phyloP scores from a whole-genome alignment of 1,140 invertebrate genomes.

The Megalonaias nervosa region DNA sequence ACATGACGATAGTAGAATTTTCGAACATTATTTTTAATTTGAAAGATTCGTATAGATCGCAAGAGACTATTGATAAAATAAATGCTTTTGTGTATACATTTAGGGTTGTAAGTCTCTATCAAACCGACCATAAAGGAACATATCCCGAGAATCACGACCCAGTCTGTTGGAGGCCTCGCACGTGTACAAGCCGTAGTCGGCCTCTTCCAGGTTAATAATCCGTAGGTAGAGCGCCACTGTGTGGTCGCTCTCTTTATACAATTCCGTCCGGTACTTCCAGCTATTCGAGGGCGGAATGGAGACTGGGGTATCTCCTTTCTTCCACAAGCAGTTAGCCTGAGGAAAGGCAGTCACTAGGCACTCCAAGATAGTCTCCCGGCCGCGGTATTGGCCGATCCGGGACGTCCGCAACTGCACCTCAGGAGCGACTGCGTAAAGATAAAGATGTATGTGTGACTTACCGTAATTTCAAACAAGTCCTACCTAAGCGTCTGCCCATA shows the following conservation, averaged over 20 bases:
- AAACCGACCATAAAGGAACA: constrained; percentile 87
- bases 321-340: constrained; percentile 89
- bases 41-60: too few relatives aligned
- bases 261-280: constrained; percentile 82
- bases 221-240: constrained; percentile 88
- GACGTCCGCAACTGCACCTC: constrained; percentile 59
- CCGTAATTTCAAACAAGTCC: not conserved
- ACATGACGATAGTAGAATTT: too few relatives aligned
- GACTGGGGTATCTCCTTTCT: constrained; percentile 77
- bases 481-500: not conserved
- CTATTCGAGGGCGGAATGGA: too few relatives aligned
- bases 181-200: constrained; percentile 90
- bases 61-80: too few relatives aligned
- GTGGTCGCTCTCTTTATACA: constrained; percentile 82
- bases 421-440: constrained; percentile 56
- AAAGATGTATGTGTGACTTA: not conserved
- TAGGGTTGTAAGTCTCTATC: too few relatives aligned
- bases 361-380: constrained; percentile 78
- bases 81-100: too few relatives aligned
- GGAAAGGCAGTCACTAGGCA: constrained; percentile 93
- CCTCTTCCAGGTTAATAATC: constrained; percentile 83
- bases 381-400: constrained; percentile 56
- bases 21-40: too few relatives aligned
- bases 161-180: constrained; percentile 92
- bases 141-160: constrained; percentile 86